These are phyloP conservation scores for Papilio machaon DNA, from an alignment of 1,140 invertebrate species.

Conservation along the genomic window DNA sequence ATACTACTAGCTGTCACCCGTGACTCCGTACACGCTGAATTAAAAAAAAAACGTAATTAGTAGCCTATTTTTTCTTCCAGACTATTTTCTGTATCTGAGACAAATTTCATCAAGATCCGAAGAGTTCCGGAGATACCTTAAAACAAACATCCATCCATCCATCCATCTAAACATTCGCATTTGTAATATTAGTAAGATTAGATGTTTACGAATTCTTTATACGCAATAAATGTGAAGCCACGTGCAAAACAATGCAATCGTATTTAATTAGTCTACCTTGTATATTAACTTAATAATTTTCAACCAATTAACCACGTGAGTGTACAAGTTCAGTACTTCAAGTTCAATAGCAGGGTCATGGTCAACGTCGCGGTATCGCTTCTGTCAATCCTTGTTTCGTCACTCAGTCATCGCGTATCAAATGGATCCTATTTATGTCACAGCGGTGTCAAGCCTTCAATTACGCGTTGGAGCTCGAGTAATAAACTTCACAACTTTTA, in stretches of 20 bases:
- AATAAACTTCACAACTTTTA: not conserved
- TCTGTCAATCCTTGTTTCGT: constrained; percentile 11
- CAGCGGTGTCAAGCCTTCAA: constrained; percentile 1
- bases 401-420: not conserved
- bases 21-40: too few relatives aligned
- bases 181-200: not conserved
- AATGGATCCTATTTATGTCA: constrained; percentile 11
- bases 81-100: too few relatives aligned
- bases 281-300: not conserved
- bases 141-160: too few relatives aligned
- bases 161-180: too few relatives aligned
- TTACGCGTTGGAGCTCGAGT: not conserved
- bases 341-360: constrained; percentile 14
- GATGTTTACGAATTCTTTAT: not conserved
- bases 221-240: not conserved
- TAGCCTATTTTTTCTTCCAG: too few relatives aligned
- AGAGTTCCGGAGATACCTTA: too few relatives aligned
- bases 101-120: too few relatives aligned
- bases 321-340: not conserved
- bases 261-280: not conserved
- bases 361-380: not conserved
- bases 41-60: too few relatives aligned
- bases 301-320: not conserved
- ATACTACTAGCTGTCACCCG: too few relatives aligned
- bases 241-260: not conserved